These are phyloP conservation scores for Lanius ludovicianus DNA, from an alignment of 2,113 vertebrate genomes.

Conservation along the genomic window DNA sequence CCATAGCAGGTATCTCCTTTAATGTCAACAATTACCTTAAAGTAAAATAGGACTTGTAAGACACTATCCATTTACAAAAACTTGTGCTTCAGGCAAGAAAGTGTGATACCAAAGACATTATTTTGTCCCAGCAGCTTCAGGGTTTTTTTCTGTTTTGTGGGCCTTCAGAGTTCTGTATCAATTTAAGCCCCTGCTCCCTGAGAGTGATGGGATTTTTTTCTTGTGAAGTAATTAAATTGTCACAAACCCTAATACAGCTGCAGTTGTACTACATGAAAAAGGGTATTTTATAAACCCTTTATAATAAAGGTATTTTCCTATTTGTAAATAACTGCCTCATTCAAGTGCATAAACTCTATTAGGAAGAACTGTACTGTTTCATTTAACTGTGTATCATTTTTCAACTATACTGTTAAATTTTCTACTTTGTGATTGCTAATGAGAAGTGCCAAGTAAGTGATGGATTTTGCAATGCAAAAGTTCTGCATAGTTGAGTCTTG, in stretches of 20 bases:
- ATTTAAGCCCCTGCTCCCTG: background rate
- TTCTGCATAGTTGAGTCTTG: conserved; percentile 15
- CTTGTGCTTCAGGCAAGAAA: background rate
- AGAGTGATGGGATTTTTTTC: background rate
- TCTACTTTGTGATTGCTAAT: conserved; percentile 9
- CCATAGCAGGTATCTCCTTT: background rate
- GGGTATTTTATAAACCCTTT: background rate
- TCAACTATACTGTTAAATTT: conserved; percentile 24
- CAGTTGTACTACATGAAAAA: background rate
- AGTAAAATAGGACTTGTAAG: background rate
- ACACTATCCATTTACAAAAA: background rate
- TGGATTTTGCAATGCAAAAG: background rate
- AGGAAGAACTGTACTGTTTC: background rate
- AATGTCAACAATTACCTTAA: background rate
- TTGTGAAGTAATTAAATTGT: background rate
- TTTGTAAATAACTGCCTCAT: background rate
- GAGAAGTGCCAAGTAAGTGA: conserved; percentile 18
- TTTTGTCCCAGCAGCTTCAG: background rate
- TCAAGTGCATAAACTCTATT: background rate
- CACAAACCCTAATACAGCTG: background rate
- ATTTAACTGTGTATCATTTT: background rate
- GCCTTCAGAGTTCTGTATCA: background rate
- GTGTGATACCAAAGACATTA: background rate
- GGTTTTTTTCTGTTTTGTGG: background rate
- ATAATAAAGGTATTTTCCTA: background rate